Percentiles rank a stretch among this genome's conserved stretches.
These are phyloP conservation scores for Oegoconia quadripuncta DNA, from an alignment of 2,888 invertebrate genomes.

Conservation along the genomic window DNA sequence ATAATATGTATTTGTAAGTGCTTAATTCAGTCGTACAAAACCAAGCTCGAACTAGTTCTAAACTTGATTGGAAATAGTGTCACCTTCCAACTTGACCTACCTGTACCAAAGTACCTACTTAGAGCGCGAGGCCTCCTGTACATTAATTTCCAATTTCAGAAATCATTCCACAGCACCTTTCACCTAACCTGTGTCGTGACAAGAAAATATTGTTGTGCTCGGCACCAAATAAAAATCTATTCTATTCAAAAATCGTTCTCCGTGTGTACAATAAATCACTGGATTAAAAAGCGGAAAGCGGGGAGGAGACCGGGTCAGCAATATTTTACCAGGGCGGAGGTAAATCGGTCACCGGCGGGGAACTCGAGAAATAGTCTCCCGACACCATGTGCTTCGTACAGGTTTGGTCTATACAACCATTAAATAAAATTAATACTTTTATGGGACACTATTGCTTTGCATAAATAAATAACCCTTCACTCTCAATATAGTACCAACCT, in stretches of 20 bases:
- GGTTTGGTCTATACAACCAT: conserved; percentile 12
- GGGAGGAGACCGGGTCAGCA: conserved; percentile 41
- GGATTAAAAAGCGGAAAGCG: conserved; percentile 54
- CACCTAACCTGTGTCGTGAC: conserved; percentile 6
- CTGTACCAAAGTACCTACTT: too few relatives aligned
- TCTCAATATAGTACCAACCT: too few relatives aligned
- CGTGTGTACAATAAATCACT: conserved; percentile 44
- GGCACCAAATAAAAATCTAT: conserved; percentile 35
- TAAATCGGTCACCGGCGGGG: conserved; percentile 35
- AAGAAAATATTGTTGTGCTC: conserved; percentile 26
- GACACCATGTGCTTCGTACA: conserved; percentile 40
- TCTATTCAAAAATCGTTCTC: conserved; percentile 47
- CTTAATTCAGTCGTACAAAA: too few relatives aligned
- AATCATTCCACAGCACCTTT: too few relatives aligned
- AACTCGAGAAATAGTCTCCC: conserved; percentile 32
- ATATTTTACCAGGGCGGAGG: conserved; percentile 45
- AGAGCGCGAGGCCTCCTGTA: too few relatives aligned
- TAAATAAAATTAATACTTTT: neutral
- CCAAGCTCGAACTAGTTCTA: too few relatives aligned
- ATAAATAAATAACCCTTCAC: too few relatives aligned
- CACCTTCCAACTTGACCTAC: too few relatives aligned
- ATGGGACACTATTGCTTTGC: neutral
- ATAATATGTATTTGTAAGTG: too few relatives aligned
- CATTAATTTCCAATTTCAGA: too few relatives aligned
- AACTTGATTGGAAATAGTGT: too few relatives aligned